Evolutionary conservation across 2,113 vertebrate genomes (phyloP).

Genomic region (Dermatemys mawii): DNA sequence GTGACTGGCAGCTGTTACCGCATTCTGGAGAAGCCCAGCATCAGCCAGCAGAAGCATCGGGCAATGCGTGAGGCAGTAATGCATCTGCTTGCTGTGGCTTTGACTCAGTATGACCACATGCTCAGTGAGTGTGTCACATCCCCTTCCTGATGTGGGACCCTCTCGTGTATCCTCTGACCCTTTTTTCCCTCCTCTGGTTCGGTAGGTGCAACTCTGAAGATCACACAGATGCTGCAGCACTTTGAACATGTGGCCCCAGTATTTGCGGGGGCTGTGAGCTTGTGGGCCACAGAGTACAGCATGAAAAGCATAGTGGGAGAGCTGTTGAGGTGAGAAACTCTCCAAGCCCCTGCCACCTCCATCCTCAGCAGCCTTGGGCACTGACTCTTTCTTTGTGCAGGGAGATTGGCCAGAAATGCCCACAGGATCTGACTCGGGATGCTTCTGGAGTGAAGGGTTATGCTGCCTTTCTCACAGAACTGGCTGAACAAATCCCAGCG

Average conservation of each 20-base stretch:
- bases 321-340: conserved; percentile 85
- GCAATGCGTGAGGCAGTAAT: conserved; percentile 84
- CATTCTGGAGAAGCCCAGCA: conserved; percentile 91
- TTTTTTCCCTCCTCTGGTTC: neutral
- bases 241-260: conserved; percentile 92
- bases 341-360: neutral
- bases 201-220: conserved; percentile 90
- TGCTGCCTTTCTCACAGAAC: conserved; percentile 88
- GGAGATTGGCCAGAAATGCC: conserved; percentile 93
- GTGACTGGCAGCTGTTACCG: conserved; percentile 92
- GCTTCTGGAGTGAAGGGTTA: conserved; percentile 86
- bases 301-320: conserved; percentile 92
- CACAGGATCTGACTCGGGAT: conserved; percentile 87
- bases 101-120: conserved; percentile 89
- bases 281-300: conserved; percentile 91
- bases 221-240: conserved; percentile 93
- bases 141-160: neutral
- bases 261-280: conserved; percentile 87
- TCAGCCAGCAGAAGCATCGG: conserved; percentile 88
- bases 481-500: conserved; percentile 84
- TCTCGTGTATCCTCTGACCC: conserved; percentile 1
- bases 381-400: conserved; percentile 70
- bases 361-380: neutral
- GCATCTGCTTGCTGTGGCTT: conserved; percentile 87
- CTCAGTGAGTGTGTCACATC: conserved; percentile 82